phyloP scores from a whole-genome alignment of 2,888 invertebrate species.

The Phalera bucephala region DNA sequence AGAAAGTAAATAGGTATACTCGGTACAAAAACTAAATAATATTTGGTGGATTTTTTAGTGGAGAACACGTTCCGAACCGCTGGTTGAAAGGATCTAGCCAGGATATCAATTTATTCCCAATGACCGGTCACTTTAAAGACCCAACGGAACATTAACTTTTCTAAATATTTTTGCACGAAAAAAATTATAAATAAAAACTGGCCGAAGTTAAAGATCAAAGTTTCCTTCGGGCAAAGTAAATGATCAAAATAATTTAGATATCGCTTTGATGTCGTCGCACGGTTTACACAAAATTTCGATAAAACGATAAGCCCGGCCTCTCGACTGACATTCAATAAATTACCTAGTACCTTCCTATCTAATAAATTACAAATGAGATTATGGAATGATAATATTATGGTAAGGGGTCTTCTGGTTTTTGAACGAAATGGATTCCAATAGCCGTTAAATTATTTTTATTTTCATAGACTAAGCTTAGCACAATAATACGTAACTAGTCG shows the following conservation, averaged over 20 bases:
- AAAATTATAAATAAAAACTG: slow-evolving; percentile 20
- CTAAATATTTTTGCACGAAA: slow-evolving; percentile 17
- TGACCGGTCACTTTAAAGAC: slow-evolving; percentile 18
- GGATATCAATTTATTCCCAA: slow-evolving; percentile 6
- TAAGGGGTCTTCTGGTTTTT: too few species aligned
- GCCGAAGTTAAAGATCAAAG: slow-evolving; percentile 33
- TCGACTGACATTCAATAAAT: slow-evolving; percentile 30
- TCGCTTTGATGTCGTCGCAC: slow-evolving; percentile 30
- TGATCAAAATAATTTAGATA: slow-evolving; percentile 35
- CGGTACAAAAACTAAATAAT: too few species aligned
- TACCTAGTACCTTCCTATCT: slow-evolving; percentile 10
- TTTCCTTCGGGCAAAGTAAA: slow-evolving; percentile 25
- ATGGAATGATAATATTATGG: slow-evolving; percentile 7
- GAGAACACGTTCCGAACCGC: too few species aligned
- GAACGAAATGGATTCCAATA: slow-evolving; percentile 1
- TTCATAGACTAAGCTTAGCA: too few species aligned
- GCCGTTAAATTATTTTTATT: too few species aligned
- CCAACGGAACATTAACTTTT: slow-evolving; percentile 15
- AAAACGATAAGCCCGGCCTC: slow-evolving; percentile 18
- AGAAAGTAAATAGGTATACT: too few species aligned
- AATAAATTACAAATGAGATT: slow-evolving; percentile 20
- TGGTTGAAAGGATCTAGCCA: too few species aligned
- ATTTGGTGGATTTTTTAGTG: too few species aligned
- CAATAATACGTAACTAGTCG: too few species aligned
- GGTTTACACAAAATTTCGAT: slow-evolving; percentile 31